Evolutionary conservation across 2,888 invertebrate species (phyloP).

Genomic region (Parasteatoda lunata): DNA sequence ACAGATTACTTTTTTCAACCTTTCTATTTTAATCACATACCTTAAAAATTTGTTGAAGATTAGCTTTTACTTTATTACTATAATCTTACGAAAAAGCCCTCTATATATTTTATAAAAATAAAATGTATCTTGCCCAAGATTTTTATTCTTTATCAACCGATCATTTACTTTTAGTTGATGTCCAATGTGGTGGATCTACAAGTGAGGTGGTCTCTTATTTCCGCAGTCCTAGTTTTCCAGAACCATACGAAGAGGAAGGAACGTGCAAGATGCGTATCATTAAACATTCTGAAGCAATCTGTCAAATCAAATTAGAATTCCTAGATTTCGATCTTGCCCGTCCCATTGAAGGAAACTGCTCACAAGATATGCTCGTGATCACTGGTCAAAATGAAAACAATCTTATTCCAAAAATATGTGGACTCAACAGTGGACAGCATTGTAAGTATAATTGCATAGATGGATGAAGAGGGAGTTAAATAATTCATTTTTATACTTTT

Average conservation of each 20-base stretch:
- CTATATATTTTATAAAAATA: no score
- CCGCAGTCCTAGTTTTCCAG: slow-evolving; percentile 70
- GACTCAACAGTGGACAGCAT: slow-evolving; percentile 71
- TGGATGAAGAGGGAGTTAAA: no score
- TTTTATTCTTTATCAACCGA: no score
- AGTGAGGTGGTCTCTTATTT: slow-evolving; percentile 70
- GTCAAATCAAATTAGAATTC: slow-evolving; percentile 71
- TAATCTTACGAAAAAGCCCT: no score
- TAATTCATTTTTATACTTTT: not conserved
- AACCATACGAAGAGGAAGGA: slow-evolving; percentile 63
- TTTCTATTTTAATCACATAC: not conserved
- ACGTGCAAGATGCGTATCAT: slow-evolving; percentile 69
- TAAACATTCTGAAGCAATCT: slow-evolving; percentile 70
- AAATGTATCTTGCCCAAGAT: no score
- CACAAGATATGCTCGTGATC: slow-evolving; percentile 71
- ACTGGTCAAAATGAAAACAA: slow-evolving; percentile 71
- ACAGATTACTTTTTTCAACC: not conserved
- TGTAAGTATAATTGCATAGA: slow-evolving; percentile 59
- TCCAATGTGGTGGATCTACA: slow-evolving; percentile 70
- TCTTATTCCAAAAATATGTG: slow-evolving; percentile 71
- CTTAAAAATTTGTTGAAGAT: not conserved
- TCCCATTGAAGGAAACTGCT: slow-evolving; percentile 71
- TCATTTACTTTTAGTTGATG: slow-evolving; percentile 60
- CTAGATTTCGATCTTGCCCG: slow-evolving; percentile 70
- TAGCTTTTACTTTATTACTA: not conserved